Evolutionary conservation across 2,888 invertebrate species (phyloP), one percentile per base, ranked within the genome.

Genomic region (Diadromus collaris): DNA sequence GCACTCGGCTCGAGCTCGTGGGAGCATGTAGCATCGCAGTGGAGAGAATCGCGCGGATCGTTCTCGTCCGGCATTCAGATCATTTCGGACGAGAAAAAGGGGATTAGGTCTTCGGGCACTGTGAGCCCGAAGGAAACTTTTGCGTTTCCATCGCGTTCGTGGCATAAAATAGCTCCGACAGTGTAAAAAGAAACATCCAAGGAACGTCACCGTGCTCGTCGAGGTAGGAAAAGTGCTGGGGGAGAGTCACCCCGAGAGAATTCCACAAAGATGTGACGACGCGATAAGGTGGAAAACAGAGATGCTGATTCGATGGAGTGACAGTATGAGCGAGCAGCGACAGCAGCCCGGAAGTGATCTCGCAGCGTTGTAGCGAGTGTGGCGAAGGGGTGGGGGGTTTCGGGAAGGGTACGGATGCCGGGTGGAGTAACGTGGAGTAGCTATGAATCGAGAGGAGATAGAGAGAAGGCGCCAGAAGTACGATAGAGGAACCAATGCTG

Each of bases 291-390:
- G 83, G 83, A 85, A 84, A 87, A 85, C 83, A 84, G 86, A 87
- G 88, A 88, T 88, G 88, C 83, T 84, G 90, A 89, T 88, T 88
- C 80, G 87, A 86, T 85, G 86, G 85, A 86, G 87, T 86, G 88
- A 85, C 84, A 83, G 85, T 75, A 84, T 83, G 86, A 85, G 84
- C 82, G 82, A 84, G 76, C 79, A 79, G 75, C 67, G 82, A 80
- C 80, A 83, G 78, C 67, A 72, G 68, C 76, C 78, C 56, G 76
- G 76, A 82, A 83, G 83, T 76, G 84, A 84, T 84, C 82, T 81
- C 64, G 63, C 32, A 74, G 71, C 80, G 68, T 48, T 73, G 54
- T n/a, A 34, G 38, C 58, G 2, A 51, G 74, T 60, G 34, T n/a
- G n/a, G 44, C 41, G 38, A 48, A 65, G 65, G 10, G 34, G 7